Percentiles rank a stretch among this genome's conserved stretches.
Conservation (phyloP, 1,140 invertebrate species). For the Sarcophaga peregrina region DNA sequence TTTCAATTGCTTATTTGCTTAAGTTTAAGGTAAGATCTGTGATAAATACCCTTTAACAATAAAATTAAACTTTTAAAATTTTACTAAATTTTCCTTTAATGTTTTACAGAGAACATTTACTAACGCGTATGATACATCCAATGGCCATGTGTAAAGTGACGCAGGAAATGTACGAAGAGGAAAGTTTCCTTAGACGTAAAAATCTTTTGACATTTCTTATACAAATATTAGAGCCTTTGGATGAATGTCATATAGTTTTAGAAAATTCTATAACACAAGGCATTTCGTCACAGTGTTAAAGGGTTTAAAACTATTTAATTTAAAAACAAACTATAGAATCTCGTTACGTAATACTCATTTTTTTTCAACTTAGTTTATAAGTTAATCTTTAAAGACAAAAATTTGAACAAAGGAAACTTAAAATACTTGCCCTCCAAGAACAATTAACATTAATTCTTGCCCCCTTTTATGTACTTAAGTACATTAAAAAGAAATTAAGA, state of each 20-base stretch:
- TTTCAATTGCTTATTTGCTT: conserved; percentile 97
- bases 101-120: conserved; percentile 85
- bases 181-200: conserved; percentile 90
- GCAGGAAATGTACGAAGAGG: conserved; percentile 94
- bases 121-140: conserved; percentile 88
- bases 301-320: neutral
- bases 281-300: conserved; percentile 73
- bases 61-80: neutral
- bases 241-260: conserved; percentile 91
- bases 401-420: neutral
- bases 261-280: conserved; percentile 96
- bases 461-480: conserved; percentile 3
- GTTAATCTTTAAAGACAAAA: neutral
- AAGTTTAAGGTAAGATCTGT: conserved; percentile 69
- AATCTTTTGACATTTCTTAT: conserved; percentile 87
- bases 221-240: conserved; percentile 90
- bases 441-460: neutral
- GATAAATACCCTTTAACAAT: neutral
- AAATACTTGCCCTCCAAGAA: conserved; percentile 26
- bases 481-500: neutral
- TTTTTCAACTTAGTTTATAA: conserved; percentile 18
- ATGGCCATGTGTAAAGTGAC: conserved; percentile 89
- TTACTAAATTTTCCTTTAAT: conserved; percentile 16
- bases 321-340: conserved; percentile 1
- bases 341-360: conserved; percentile 26